A percentile compares a stretch with the other conserved stretches of the same genome.
These are phyloP conservation scores for Metellina segmentata DNA, from an alignment of 2,888 invertebrate species.

Conservation along the genomic window DNA sequence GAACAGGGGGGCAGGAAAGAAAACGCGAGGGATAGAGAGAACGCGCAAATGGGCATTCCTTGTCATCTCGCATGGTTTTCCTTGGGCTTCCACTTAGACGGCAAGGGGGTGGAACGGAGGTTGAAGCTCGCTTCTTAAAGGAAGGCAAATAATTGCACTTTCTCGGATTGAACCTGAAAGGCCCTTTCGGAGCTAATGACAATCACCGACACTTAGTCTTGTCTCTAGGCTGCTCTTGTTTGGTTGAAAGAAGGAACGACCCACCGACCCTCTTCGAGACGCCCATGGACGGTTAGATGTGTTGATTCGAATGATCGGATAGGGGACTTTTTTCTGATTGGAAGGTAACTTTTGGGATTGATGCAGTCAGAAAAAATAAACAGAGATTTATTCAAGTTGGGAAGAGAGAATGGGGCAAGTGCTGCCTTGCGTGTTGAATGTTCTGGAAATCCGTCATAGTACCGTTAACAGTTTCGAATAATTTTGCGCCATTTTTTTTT, in stretches of 20 bases:
- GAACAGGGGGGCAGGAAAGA: background rate
- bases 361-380: background rate
- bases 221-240: slow-evolving; percentile 41
- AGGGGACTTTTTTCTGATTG: background rate
- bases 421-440: background rate
- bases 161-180: slow-evolving; percentile 66
- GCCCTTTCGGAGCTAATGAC: slow-evolving; percentile 59
- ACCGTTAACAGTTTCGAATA: no score
- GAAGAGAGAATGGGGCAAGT: background rate
- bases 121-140: slow-evolving; percentile 53
- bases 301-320: slow-evolving; percentile 35
- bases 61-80: slow-evolving; percentile 57
- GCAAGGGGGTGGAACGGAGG: background rate
- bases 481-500: no score
- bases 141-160: slow-evolving; percentile 72
- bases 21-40: slow-evolving; percentile 1
- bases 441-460: no score
- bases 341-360: background rate
- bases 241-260: slow-evolving; percentile 1
- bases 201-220: slow-evolving; percentile 61
- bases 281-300: background rate
- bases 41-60: slow-evolving; percentile 60
- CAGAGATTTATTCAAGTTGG: background rate
- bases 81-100: background rate
- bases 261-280: slow-evolving; percentile 4